Evolutionary conservation across 2,797 vertebrate species (phyloP).

Genomic region (Channallabes apus): DNA sequence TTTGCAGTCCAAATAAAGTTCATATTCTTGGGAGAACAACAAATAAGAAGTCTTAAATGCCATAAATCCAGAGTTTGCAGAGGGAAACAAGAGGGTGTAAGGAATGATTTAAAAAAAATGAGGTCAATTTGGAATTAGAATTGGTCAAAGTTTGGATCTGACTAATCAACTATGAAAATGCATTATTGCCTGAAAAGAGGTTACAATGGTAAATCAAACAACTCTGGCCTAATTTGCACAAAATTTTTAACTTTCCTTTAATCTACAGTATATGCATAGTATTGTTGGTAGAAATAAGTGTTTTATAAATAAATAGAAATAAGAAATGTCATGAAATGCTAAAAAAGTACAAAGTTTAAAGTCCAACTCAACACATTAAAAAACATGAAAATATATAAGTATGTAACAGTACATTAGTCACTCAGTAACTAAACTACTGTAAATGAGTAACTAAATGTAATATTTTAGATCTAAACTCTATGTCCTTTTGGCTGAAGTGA

Average conservation of each 20-base stretch:
- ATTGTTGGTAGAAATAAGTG: neutral
- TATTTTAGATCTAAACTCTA: slow-evolving; percentile 38
- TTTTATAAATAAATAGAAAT: no score
- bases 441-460: slow-evolving; percentile 43
- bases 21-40: neutral
- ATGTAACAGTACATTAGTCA: slow-evolving; percentile 19
- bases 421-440: slow-evolving; percentile 35
- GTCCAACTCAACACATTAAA: neutral
- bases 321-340: no score
- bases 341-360: neutral
- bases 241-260: no score
- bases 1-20: slow-evolving; percentile 9
- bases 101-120: neutral
- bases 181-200: neutral
- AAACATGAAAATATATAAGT: neutral
- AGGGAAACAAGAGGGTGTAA: neutral
- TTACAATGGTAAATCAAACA: neutral
- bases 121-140: neutral
- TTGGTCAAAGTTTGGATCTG: neutral
- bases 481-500: slow-evolving; percentile 55
- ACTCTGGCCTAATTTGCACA: neutral
- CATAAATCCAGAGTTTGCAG: slow-evolving; percentile 12
- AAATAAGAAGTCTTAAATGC: neutral
- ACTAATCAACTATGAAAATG: neutral
- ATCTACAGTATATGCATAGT: neutral